phyloP scores from a whole-genome alignment of 2,797 vertebrate genomes.

The Rhadinocentrus ornatus region DNA sequence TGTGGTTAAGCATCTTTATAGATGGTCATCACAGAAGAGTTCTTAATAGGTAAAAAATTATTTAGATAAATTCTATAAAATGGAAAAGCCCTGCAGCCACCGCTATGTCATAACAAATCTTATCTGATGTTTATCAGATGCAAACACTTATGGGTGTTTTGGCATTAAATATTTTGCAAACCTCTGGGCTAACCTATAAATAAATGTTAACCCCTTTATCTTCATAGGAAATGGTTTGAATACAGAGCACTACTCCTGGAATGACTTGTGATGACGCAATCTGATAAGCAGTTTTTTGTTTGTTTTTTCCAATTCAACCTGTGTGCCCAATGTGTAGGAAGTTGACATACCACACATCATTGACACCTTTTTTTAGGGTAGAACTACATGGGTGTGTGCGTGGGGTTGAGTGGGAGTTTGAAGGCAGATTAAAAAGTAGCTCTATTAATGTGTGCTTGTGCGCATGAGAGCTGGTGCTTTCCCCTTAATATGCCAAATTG shows the following conservation, averaged over 20 bases:
- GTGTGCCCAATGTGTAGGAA: constrained; percentile 32
- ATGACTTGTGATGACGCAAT: constrained; percentile 34
- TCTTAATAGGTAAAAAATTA: background rate
- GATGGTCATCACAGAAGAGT: background rate
- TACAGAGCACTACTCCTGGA: constrained; percentile 34
- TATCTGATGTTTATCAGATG: constrained; percentile 26
- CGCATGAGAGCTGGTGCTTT: constrained; percentile 55
- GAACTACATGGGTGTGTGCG: constrained; percentile 26
- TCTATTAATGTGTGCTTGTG: constrained; percentile 5
- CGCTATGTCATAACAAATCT: constrained; percentile 40
- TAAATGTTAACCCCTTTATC: constrained; percentile 33
- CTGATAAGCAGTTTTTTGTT: constrained; percentile 30
- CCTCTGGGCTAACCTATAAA: constrained; percentile 40
- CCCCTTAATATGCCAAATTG: constrained; percentile 62
- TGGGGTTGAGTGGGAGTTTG: constrained; percentile 23
- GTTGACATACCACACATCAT: constrained; percentile 30
- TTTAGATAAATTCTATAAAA: constrained; percentile 2
- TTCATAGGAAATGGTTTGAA: constrained; percentile 44
- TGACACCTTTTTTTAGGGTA: constrained; percentile 38
- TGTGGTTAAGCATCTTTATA: background rate
- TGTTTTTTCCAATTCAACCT: constrained; percentile 23
- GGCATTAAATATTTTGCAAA: constrained; percentile 43
- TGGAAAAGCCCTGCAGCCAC: background rate
- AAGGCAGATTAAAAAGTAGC: constrained; percentile 25
- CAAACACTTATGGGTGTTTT: constrained; percentile 14